phyloP scores from a whole-genome alignment of 2,113 vertebrate species.

The Ptilonorhynchus violaceus region DNA sequence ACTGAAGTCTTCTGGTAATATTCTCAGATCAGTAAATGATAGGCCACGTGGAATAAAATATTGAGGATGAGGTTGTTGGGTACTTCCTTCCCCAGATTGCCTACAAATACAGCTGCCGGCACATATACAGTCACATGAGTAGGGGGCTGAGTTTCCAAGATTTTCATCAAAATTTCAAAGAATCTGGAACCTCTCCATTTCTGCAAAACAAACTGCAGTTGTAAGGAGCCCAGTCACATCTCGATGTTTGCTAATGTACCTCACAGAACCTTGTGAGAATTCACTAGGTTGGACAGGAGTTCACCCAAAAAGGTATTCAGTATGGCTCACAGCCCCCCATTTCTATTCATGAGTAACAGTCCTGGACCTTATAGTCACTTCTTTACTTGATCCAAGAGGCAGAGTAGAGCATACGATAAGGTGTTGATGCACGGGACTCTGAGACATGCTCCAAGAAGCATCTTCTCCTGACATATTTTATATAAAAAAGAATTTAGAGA shows the following conservation, averaged over 20 bases:
- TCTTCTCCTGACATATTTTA: background rate
- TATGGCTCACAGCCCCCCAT: background rate
- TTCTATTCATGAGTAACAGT: background rate
- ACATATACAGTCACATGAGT: background rate
- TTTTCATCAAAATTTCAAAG: background rate
- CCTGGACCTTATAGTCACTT: background rate
- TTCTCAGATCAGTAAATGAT: background rate
- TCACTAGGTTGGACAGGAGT: background rate
- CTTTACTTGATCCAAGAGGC: background rate
- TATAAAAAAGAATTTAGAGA: background rate
- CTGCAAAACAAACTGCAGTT: background rate
- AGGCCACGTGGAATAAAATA: background rate
- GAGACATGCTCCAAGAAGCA: background rate
- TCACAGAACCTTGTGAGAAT: background rate
- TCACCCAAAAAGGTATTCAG: background rate
- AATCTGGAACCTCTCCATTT: background rate
- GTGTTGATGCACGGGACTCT: background rate
- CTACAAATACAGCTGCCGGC: background rate
- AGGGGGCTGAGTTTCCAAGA: background rate
- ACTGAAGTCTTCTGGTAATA: background rate
- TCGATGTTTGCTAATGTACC: background rate
- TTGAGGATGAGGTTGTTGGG: background rate
- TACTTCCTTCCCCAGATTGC: background rate
- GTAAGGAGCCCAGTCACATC: background rate
- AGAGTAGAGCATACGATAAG: background rate